phyloP scores from a whole-genome alignment of 2,113 vertebrate species.

The Sminthopsis crassicaudata region DNA sequence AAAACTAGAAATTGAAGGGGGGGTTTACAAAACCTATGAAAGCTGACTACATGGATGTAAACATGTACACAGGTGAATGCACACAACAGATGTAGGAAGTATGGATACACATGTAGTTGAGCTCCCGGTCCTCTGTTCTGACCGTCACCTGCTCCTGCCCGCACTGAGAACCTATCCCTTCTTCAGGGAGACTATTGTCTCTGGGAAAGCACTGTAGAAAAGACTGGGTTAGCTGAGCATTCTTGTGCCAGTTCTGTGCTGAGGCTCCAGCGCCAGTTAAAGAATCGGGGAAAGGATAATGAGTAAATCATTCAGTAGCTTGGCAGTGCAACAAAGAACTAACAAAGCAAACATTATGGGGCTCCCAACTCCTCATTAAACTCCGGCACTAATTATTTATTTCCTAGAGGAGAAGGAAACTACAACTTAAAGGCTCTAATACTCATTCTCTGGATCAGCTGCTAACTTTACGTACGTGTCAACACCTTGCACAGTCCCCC shows the following conservation, averaged over 20 bases:
- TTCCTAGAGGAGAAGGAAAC: conserved; percentile 25
- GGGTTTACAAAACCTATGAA: neutral
- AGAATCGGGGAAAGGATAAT: neutral
- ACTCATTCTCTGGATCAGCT: neutral
- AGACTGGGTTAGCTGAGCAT: neutral
- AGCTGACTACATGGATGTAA: conserved; percentile 39
- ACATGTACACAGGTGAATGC: neutral
- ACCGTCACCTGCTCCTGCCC: neutral
- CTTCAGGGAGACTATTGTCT: neutral
- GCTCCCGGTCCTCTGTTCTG: neutral
- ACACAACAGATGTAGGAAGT: neutral
- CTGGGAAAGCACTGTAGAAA: too few relatives aligned
- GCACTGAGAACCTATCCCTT: neutral
- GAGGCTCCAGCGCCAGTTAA: too few relatives aligned
- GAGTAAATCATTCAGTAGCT: neutral
- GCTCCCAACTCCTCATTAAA: neutral
- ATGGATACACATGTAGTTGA: neutral
- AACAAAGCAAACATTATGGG: neutral
- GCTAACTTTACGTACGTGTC: conserved; percentile 9
- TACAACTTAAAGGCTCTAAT: neutral
- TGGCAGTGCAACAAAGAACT: conserved; percentile 18
- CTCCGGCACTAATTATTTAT: conserved; percentile 19
- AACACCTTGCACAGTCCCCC: neutral
- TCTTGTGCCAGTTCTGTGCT: neutral
- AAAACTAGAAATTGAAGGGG: neutral